Base-by-base conservation (phyloP, 2,797 vertebrate species). In the Orientallactaga sibirica region DNA sequence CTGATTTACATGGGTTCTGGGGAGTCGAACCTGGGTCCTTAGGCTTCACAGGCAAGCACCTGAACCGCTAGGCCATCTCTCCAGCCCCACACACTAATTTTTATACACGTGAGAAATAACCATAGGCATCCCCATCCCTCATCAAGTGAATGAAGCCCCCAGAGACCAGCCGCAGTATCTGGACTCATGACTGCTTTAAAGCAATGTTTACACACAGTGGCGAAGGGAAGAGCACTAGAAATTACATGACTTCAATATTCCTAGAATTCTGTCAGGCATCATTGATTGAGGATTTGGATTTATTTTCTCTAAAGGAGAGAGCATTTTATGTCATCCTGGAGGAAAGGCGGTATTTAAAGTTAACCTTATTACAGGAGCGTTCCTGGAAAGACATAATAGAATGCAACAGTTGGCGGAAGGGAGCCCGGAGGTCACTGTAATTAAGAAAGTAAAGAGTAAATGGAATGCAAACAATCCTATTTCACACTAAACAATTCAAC, bases 331-430 rank as follows among this genome's bases (percentile, higher is more conserved):
- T 86, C 93, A 92, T 85, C 76, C 95, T 96, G 37, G 48, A 61
- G 92, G 88, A 97, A 95, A 97, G n/a, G 85, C 52, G 90, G 92
- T 67, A 93, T 96, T 97, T 96, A 85, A 97, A 97, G 91, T 96
- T 97, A 96, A 94, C 90, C 96, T 96, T 94, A 76, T 95, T 90
- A 94, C 27, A 92, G 79, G 83, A 92, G 74, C 25, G 92, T 94
- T 96, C 92, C 92, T 94, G 81, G 85, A 95, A 97, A 96, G 95
- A 94, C 48, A 82, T 16, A 94, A 88, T 95, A 78, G 62, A 93
- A 96, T 68, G 68, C 88, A 94, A 70, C 76, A 93, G 86, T 91
- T 94, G 92, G 88, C 71, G 48, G 86, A 94, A 81, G 91, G 24
- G 86, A 96, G 89, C 92, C 95, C 86, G 95, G 48, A 96, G 96